phyloP scores from a whole-genome alignment of 2,113 vertebrate species.

The Protobothrops flavoviridis region DNA sequence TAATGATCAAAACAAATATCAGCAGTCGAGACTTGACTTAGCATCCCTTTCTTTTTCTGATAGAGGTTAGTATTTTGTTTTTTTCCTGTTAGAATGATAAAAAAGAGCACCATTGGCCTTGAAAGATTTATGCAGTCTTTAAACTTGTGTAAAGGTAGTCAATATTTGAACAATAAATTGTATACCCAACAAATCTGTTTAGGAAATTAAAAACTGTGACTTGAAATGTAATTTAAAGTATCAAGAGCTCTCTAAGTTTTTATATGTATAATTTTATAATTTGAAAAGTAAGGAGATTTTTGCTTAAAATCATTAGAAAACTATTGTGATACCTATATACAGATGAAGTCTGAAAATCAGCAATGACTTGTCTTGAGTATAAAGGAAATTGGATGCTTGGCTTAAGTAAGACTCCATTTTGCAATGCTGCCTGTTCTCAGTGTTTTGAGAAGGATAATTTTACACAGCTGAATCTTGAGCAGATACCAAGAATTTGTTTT shows the following conservation, averaged over 20 bases:
- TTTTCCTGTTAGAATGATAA: not conserved
- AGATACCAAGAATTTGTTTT: not conserved
- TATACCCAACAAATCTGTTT: conserved; percentile 16
- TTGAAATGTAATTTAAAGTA: not conserved
- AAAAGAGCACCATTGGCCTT: not conserved
- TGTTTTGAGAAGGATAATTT: not conserved
- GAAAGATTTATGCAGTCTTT: not conserved
- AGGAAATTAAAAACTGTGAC: not conserved
- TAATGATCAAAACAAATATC: not conserved
- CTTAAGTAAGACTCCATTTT: conserved; percentile 13
- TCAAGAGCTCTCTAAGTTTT: conserved; percentile 38
- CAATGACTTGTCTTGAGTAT: conserved; percentile 2
- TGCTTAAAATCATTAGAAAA: not conserved
- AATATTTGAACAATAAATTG: not conserved
- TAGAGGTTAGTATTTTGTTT: not conserved
- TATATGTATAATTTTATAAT: conserved; percentile 27
- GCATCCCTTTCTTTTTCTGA: not conserved
- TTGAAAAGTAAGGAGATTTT: conserved; percentile 19
- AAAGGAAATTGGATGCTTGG: conserved; percentile 29
- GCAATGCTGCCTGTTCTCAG: conserved; percentile 12
- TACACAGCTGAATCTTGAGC: conserved; percentile 14
- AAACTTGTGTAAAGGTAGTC: not conserved
- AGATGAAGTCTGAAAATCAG: not conserved
- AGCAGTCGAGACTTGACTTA: conserved; percentile 1
- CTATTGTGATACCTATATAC: not conserved